Percentiles rank a stretch among this genome's conserved stretches.
These are phyloP conservation scores for Eupithecia abbreviata DNA, from an alignment of 2,888 invertebrate genomes.

Conservation along the genomic window DNA sequence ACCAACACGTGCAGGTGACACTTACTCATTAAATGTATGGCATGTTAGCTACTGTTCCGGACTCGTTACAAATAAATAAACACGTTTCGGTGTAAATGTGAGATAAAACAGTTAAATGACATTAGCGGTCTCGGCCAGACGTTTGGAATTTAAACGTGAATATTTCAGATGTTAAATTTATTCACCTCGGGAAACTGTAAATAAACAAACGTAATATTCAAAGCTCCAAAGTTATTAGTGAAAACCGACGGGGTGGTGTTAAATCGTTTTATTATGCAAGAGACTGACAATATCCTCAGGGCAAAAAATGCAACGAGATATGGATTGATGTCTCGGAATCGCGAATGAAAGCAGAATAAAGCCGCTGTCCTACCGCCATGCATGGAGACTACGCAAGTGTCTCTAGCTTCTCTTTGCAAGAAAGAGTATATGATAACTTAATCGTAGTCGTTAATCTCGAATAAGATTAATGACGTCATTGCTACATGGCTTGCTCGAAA, in stretches of 20 bases:
- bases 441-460: no score
- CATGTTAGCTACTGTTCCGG: slow-evolving; percentile 18
- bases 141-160: slow-evolving; percentile 3
- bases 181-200: slow-evolving; percentile 4
- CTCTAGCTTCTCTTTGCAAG: no score
- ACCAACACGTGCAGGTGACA: slow-evolving; percentile 35
- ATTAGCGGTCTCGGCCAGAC: slow-evolving; percentile 6
- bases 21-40: slow-evolving; percentile 29
- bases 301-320: not conserved
- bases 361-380: no score
- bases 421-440: no score
- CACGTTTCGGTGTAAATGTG: not conserved
- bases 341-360: not conserved
- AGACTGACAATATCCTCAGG: not conserved
- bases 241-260: slow-evolving; percentile 1
- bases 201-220: slow-evolving; percentile 6
- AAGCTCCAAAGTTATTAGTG: slow-evolving; percentile 3
- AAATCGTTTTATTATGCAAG: slow-evolving; percentile 5
- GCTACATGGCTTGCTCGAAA: no score
- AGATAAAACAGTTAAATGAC: slow-evolving; percentile 5
- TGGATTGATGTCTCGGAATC: not conserved
- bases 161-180: slow-evolving; percentile 12
- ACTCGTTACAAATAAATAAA: not conserved
- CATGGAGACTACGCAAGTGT: no score
- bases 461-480: no score